phyloP scores from a whole-genome alignment of 2,113 vertebrate species.

The Bambusicola thoracicus region DNA sequence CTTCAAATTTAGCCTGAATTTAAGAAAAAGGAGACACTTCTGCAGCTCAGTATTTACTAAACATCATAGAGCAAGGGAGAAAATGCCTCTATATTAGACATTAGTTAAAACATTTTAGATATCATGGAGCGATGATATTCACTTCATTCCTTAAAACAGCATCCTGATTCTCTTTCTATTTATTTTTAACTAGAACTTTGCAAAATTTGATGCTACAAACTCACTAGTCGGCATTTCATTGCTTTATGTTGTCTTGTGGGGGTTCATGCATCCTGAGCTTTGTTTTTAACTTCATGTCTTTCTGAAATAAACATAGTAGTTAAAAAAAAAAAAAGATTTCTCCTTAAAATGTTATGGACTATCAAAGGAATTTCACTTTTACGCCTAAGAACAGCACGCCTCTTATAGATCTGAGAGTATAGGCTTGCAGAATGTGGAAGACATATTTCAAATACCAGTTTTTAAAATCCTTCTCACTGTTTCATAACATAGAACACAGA shows the following conservation, averaged over 20 bases:
- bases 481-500: not conserved
- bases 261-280: not conserved
- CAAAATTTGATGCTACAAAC: not conserved
- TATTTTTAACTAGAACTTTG: not conserved
- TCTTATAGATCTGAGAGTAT: not conserved
- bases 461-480: not conserved
- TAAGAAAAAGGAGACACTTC: not conserved
- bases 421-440: not conserved
- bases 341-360: not conserved
- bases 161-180: not conserved
- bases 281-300: not conserved
- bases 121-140: not conserved
- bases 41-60: not conserved
- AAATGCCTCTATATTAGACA: not conserved
- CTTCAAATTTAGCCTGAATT: not conserved
- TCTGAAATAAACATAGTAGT: not conserved
- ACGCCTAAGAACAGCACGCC: not conserved
- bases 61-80: not conserved
- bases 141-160: not conserved
- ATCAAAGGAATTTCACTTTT: not conserved
- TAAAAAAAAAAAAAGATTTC: not conserved
- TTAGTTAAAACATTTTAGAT: not conserved
- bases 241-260: not conserved
- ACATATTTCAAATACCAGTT: not conserved
- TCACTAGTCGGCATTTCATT: not conserved